A percentile compares a stretch with the other conserved stretches of the same genome.
Evolutionary conservation across 2,113 vertebrate genomes (phyloP).

Genomic region (Takifugu flavidus): DNA sequence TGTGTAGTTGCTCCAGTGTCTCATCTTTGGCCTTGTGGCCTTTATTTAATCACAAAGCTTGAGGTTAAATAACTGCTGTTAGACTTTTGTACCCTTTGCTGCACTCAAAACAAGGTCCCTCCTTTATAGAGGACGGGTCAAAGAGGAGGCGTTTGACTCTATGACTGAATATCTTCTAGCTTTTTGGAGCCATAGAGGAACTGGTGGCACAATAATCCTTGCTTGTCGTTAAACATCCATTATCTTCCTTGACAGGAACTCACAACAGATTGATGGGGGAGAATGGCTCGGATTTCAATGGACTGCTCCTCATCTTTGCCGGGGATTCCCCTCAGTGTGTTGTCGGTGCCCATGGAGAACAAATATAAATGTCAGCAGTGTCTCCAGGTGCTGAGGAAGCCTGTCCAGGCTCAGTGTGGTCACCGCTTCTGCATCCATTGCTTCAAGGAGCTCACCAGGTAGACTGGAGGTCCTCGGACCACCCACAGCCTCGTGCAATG

Average conservation of each 20-base stretch:
- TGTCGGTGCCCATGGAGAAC: conserved; percentile 84
- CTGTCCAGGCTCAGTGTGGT: conserved; percentile 90
- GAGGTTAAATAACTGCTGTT: background rate
- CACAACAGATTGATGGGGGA: conserved; percentile 60
- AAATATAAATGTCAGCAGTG: conserved; percentile 93
- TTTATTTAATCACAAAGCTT: no score
- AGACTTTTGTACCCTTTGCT: background rate
- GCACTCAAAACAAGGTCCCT: background rate
- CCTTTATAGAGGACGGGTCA: no score
- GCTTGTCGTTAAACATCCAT: background rate
- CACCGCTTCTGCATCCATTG: conserved; percentile 91
- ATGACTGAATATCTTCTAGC: no score
- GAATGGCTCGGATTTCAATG: conserved; percentile 72
- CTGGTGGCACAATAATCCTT: background rate
- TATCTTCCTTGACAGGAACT: conserved; percentile 34
- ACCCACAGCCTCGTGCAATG: conserved; percentile 14
- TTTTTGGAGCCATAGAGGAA: no score
- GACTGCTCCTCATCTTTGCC: conserved; percentile 77
- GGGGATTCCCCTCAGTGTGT: conserved; percentile 84
- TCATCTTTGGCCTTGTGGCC: no score
- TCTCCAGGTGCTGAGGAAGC: conserved; percentile 83
- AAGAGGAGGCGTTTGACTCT: no score
- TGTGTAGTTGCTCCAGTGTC: background rate
- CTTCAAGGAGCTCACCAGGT: conserved; percentile 87
- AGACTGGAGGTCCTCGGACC: conserved; percentile 36